Percentiles rank a stretch among this genome's conserved stretches.
Conservation (phyloP, 2,113 vertebrate species). For the Apteryx owenii region DNA sequence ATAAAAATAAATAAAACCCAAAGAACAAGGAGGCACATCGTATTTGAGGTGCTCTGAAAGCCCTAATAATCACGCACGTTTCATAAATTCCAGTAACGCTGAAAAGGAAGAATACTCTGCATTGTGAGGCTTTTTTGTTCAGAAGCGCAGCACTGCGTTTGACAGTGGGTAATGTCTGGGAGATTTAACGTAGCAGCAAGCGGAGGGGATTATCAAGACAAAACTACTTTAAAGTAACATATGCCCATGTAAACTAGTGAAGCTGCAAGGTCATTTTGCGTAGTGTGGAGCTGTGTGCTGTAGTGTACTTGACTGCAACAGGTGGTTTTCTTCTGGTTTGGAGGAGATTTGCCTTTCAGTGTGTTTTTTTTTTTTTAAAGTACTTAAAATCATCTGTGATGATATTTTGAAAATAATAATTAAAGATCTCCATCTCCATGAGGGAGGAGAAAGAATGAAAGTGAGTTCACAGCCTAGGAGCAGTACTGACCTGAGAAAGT, state of each 20-base stretch:
- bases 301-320: background rate
- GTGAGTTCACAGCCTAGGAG: background rate
- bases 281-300: background rate
- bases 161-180: background rate
- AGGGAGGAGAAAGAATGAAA: background rate
- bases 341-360: background rate
- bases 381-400: background rate
- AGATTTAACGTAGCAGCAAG: background rate
- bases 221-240: background rate
- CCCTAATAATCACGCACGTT: fast-evolving
- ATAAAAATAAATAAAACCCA: too few relatives aligned
- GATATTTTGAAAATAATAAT: background rate
- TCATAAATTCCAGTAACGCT: background rate
- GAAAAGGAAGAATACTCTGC: background rate
- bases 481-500: background rate
- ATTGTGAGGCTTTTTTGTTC: background rate
- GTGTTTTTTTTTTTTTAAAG: background rate
- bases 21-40: background rate
- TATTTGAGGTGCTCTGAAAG: fast-evolving
- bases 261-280: background rate
- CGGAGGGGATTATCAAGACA: background rate
- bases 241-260: background rate
- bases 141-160: background rate
- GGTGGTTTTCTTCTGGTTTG: background rate
- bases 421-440: background rate